Base-by-base conservation (phyloP, 30 jellyfish, hydroid and myxozoan genomes). In the Catostylus mosaicus region DNA sequence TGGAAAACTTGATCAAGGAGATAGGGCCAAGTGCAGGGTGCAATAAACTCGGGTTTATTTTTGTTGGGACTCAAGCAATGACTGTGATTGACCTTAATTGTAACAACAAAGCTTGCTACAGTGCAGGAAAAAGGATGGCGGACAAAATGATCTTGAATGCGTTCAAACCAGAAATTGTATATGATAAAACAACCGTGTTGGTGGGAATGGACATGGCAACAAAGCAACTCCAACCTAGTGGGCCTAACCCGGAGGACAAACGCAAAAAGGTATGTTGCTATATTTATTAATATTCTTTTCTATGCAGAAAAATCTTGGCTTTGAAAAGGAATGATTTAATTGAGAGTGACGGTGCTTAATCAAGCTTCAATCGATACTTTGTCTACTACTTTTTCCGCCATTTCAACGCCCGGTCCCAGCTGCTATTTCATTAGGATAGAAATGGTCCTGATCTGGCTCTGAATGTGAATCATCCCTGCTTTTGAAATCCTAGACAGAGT, bases 11-110 rank as follows among this genome's bases (percentile, higher is more conserved):
- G 71, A 77, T 59, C 32, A 31, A 8, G 54, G 47, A 16, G 34
- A 8, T 77, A 5, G 38, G 20, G 16, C 88, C 88, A 34, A 32
- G 37, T 29, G 69, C 47, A 16, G 36, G 34, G 1, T 77, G 88
- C 79, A 77, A 74, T 27, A 77, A 37, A 38, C 79, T 77, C n/a
- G 78, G 75, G 24, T 10, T 77, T 11, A 77, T 77, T 27, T 43
- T 77, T 36, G 72, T 30, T 7, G 59, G 70, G 79, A 61, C 4
- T 14, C 26, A 36, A 14, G 88, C 60, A 33, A 14, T 1, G 37
- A 31, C 43, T 30, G 88, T 77, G 48, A 36, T 77, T 11, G 16
- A 35, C 45, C 69, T 77, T 16, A 34, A 56, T 19, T 77, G 88
- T 54, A 71, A 77, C 36, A 59, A 59, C 71, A 24, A 34, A 37